Percentiles rank a stretch among this genome's conserved stretches.
Evolutionary conservation across 2,797 vertebrate species (phyloP).

Genomic region (Labroides dimidiatus): DNA sequence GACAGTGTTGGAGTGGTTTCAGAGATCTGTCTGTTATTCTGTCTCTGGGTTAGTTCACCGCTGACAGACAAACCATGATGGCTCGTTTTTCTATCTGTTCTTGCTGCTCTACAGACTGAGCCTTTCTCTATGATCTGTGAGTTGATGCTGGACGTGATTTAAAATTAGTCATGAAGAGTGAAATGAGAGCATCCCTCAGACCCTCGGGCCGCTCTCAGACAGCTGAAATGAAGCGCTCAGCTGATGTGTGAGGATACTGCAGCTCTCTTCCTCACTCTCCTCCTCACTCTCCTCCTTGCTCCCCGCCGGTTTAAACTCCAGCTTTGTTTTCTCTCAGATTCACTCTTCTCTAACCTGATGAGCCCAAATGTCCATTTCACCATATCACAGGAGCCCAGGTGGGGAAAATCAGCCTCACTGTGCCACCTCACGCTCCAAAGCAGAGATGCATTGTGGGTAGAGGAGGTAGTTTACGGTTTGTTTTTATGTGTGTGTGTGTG

Average conservation of each 20-base stretch:
- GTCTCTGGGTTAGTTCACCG: too few species aligned
- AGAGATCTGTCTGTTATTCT: too few species aligned
- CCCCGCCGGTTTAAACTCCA: background rate
- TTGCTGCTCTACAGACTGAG: too few species aligned
- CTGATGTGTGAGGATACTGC: background rate
- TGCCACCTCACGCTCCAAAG: background rate
- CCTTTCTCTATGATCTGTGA: too few species aligned
- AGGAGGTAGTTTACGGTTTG: too few species aligned
- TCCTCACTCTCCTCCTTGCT: background rate
- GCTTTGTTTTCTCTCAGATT: background rate
- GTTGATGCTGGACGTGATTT: background rate
- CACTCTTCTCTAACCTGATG: background rate
- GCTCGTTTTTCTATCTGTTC: too few species aligned
- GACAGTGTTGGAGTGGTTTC: too few species aligned
- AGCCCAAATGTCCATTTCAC: background rate
- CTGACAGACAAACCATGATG: too few species aligned
- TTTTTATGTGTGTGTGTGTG: slow-evolving; percentile 18
- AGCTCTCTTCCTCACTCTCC: too few species aligned
- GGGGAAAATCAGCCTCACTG: background rate
- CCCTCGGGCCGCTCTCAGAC: background rate
- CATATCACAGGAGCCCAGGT: background rate
- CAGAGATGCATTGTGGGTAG: too few species aligned
- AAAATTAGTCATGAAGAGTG: background rate
- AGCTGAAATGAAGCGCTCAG: background rate
- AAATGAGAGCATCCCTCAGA: background rate